A percentile compares a stretch with the other conserved stretches of the same genome.
phyloP scores from a whole-genome alignment of 1,140 invertebrate genomes.

The Trachelipus rathkii region DNA sequence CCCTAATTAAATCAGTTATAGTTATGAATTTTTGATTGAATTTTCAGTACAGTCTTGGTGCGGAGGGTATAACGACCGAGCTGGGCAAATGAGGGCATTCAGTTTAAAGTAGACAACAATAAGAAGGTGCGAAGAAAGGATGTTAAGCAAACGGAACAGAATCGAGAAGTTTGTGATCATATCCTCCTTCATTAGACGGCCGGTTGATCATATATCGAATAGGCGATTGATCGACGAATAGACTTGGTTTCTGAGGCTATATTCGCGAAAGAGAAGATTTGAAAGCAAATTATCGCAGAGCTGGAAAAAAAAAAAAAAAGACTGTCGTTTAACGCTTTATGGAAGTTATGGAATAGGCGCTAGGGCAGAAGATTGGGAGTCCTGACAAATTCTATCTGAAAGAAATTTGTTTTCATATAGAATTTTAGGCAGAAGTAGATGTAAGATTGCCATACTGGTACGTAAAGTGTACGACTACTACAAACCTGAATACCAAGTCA shows the following conservation, averaged over 20 bases:
- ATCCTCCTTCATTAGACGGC: too few relatives aligned
- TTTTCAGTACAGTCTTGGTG: constrained; percentile 36
- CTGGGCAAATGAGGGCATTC: constrained; percentile 37
- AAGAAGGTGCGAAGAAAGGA: constrained; percentile 27
- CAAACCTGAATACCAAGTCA: constrained; percentile 51
- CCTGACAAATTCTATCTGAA: constrained; percentile 50
- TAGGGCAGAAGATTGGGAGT: constrained; percentile 51
- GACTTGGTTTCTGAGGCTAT: constrained; percentile 44
- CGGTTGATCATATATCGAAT: constrained; percentile 40
- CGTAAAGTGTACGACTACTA: constrained; percentile 71
- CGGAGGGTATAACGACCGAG: constrained; percentile 35
- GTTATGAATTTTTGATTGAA: too few relatives aligned
- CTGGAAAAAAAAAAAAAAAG: too few relatives aligned
- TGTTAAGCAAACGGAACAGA: constrained; percentile 32
- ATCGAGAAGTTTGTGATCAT: constrained; percentile 37
- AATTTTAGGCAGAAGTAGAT: constrained; percentile 51
- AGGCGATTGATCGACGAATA: constrained; percentile 45
- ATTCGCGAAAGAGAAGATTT: constrained; percentile 36
- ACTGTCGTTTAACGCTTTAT: constrained; percentile 50
- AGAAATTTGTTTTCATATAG: constrained; percentile 53
- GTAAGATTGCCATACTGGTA: constrained; percentile 60
- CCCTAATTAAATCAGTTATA: neutral
- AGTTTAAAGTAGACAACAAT: constrained; percentile 22
- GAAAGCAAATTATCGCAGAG: constrained; percentile 37
- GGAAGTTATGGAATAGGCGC: too few relatives aligned